phyloP scores from a whole-genome alignment of 2,888 invertebrate genomes.

The Drosophila cracens region DNA sequence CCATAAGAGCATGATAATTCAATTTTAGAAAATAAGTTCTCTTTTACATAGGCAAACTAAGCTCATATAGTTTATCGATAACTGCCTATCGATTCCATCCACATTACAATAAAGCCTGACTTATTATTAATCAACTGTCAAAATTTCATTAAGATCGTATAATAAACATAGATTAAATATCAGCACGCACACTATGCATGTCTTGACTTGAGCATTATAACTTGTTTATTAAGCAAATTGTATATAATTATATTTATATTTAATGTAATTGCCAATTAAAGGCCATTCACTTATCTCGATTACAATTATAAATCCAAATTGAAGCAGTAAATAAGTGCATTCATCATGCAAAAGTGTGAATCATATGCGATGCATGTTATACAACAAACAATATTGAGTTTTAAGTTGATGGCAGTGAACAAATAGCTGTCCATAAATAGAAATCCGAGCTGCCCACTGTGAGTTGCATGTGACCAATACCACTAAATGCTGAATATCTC shows the following conservation, averaged over 20 bases:
- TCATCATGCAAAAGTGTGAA: slow-evolving; percentile 21
- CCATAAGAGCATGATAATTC: too few species aligned
- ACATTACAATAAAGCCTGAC: neutral
- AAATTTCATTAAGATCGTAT: neutral
- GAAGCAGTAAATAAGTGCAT: slow-evolving; percentile 21
- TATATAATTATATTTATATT: neutral
- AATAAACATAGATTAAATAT: neutral
- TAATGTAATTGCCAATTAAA: neutral
- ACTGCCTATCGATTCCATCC: neutral
- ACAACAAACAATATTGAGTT: slow-evolving; percentile 30
- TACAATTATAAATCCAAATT: neutral
- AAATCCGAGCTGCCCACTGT: slow-evolving; percentile 47
- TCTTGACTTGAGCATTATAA: neutral
- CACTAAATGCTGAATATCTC: slow-evolving; percentile 1
- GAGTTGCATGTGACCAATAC: slow-evolving; percentile 50
- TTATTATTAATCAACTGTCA: neutral
- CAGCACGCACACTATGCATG: neutral
- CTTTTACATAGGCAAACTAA: neutral
- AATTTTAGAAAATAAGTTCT: neutral
- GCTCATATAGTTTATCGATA: neutral
- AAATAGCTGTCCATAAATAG: slow-evolving; percentile 42
- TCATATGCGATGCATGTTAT: slow-evolving; percentile 30
- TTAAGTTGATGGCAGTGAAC: slow-evolving; percentile 15
- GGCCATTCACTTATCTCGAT: neutral
- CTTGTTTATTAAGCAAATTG: neutral